These are phyloP conservation scores for Lasioglossum baleicum DNA, from an alignment of 1,140 invertebrate species.

Conservation along the genomic window DNA sequence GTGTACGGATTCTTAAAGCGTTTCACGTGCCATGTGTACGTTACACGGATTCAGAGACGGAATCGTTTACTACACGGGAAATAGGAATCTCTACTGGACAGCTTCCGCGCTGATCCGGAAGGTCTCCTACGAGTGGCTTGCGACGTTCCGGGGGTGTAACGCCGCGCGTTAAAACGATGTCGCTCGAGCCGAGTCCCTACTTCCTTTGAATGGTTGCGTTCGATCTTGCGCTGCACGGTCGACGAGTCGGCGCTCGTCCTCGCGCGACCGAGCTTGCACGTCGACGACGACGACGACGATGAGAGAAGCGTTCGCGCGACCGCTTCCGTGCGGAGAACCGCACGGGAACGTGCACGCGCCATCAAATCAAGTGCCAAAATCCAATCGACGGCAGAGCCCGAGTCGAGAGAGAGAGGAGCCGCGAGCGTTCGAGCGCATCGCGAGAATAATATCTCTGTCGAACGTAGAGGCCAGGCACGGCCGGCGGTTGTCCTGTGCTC, in stretches of 20 bases:
- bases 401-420: too few species aligned
- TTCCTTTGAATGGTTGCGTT: background rate
- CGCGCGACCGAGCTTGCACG: background rate
- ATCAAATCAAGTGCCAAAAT: conserved; percentile 8
- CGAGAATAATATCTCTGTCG: too few species aligned
- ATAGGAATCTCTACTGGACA: too few species aligned
- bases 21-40: too few species aligned
- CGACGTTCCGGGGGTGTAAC: conserved; percentile 2
- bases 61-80: too few species aligned
- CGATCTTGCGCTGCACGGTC: background rate
- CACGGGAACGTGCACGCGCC: background rate
- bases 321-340: background rate
- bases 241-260: background rate
- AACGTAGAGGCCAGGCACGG: too few species aligned
- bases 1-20: too few species aligned
- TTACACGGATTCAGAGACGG: too few species aligned
- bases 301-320: background rate
- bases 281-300: background rate
- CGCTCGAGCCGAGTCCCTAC: background rate
- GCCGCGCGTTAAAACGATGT: background rate
- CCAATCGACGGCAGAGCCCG: background rate
- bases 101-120: too few species aligned
- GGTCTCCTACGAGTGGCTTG: too few species aligned
- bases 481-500: too few species aligned
- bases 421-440: too few species aligned